These are phyloP conservation scores for Sylvilagus bachmani DNA, from an alignment of 2,113 vertebrate genomes.

Conservation along the genomic window DNA sequence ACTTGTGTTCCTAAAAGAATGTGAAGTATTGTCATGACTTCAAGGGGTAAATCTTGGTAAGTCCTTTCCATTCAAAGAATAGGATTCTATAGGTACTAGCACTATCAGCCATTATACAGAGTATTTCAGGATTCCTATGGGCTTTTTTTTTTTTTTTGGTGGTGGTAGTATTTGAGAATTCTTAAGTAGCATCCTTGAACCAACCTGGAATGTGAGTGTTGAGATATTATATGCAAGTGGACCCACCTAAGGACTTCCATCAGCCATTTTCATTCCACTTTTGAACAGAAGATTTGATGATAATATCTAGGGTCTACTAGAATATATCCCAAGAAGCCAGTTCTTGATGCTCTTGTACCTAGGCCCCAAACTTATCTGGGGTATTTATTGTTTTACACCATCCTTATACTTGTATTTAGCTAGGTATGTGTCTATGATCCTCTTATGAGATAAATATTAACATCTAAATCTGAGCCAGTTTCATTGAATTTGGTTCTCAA, in stretches of 20 bases:
- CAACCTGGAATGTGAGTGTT: background rate
- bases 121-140: too few species aligned
- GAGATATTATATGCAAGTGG: background rate
- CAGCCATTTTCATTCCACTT: background rate
- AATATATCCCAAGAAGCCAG: background rate
- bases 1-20: background rate
- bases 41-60: background rate
- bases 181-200: background rate
- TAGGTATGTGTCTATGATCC: background rate
- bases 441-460: background rate
- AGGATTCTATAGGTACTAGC: background rate
- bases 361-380: background rate
- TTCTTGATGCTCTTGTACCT: background rate
- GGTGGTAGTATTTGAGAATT: background rate
- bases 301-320: background rate
- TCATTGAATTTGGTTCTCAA: background rate
- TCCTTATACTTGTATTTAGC: background rate
- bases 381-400: background rate
- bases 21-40: background rate
- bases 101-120: too few species aligned
- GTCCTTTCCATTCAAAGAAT: background rate
- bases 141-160: background rate
- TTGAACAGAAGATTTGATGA: background rate
- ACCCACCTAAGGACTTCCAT: background rate
- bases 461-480: background rate